Base-by-base conservation (phyloP, 92 coral and sea anemone species). In the Pocillopora grandis region DNA sequence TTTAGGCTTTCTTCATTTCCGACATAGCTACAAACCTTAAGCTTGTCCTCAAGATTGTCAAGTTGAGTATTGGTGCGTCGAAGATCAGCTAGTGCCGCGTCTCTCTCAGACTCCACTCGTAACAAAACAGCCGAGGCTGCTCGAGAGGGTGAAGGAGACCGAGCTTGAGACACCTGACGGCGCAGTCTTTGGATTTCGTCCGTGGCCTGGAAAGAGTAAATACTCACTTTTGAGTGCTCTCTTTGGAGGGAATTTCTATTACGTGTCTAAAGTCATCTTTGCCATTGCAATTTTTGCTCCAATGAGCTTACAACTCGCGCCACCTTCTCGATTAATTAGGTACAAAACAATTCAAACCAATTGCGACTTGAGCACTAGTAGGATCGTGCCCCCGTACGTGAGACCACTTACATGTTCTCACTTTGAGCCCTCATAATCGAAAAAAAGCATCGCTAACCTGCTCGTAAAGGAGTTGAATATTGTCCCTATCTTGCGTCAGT, bases 101-200 rank as follows among this genome's bases (percentile, higher is more conserved):
- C 98, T 66, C 98, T 88, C 91, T 96, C 98, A 75, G 95, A 86
- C 84, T 96, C 98, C 69, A 96, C 98, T 57, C 98, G 90, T 52
- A 91, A 83, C 58, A 96, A 80, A 56, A 96, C 94, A 0, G 93
- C 93, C 20, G 98, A 94, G 61, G 98, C 98, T 23, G 98, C 98
- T 18, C 96, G 99, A 10, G 99, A 96, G 2, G 99, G 99, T 31
- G 99, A 96, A 56, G 98, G 98, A 16, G 99, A 96, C 55, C 98
- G 98, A 61, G 97, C 88, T 23, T 95, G 95, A 11, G 93, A 88
- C 60, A 94, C 89, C 78, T 95, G 98, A 17, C 99, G 96, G 12
- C 99, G 98, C 71, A 96, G 77, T 58, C 99, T 84, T 85, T 96
- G 98, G 80, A 96, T 94, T 80, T 96, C 99, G 65, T 94, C 99